Conservation (phyloP, 2,113 vertebrate genomes). For the Etheostoma cragini region DNA sequence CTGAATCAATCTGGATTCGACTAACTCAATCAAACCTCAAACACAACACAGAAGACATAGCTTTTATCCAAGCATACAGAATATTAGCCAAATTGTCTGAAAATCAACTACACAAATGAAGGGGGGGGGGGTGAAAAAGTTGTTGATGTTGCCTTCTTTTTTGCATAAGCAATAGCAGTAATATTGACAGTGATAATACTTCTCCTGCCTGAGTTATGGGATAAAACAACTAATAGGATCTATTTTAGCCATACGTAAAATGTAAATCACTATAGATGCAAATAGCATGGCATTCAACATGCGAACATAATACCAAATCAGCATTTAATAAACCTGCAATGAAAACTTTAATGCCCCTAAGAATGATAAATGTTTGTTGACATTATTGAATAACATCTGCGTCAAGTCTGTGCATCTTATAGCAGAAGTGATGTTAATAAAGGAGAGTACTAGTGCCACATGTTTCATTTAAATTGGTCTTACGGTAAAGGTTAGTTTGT, state of each 20-base stretch:
- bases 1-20: neutral
- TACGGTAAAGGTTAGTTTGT: neutral
- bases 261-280: no score
- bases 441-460: conserved; percentile 1
- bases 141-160: neutral
- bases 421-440: neutral
- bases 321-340: neutral
- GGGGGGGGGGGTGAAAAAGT: neutral
- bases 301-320: neutral
- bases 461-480: neutral
- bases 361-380: neutral
- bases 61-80: neutral
- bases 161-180: conserved; percentile 4
- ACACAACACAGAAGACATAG: neutral
- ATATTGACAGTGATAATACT: conserved; percentile 54
- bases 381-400: neutral
- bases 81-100: neutral
- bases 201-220: conserved; percentile 30
- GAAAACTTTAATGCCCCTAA: neutral
- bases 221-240: conserved; percentile 31
- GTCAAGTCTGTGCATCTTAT: neutral
- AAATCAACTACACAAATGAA: neutral
- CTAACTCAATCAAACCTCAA: neutral
- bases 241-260: neutral
- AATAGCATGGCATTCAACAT: no score